Percentiles rank a stretch among this genome's conserved stretches.
phyloP scores from a whole-genome alignment of 2,113 vertebrate species.

The Pterocles burchelli region DNA sequence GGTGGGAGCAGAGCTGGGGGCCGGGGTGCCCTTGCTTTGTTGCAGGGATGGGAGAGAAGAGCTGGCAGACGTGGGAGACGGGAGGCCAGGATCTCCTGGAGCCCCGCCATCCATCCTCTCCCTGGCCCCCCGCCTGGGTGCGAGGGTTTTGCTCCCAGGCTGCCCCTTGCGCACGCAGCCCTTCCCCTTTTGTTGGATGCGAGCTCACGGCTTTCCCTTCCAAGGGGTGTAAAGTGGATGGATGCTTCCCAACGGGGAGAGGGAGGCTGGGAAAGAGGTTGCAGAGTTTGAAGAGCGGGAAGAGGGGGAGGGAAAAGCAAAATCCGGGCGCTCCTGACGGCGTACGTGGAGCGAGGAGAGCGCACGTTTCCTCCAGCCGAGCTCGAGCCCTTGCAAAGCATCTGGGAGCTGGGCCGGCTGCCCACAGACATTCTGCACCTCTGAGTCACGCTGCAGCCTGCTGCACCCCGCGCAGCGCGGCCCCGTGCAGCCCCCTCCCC shows the following conservation, averaged over 20 bases:
- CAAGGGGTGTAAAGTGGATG: neutral
- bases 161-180: neutral
- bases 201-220: neutral
- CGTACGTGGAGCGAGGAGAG: neutral
- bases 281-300: accelerated
- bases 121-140: neutral
- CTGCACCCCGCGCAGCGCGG: neutral
- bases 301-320: neutral
- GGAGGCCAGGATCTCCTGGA: neutral
- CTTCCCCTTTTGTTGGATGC: accelerated
- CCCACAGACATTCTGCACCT: conserved; percentile 63
- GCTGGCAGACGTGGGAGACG: neutral
- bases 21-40: neutral
- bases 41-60: neutral
- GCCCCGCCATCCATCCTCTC: neutral
- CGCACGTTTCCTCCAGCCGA: neutral
- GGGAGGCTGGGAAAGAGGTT: neutral
- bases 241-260: neutral
- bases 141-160: neutral
- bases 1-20: neutral
- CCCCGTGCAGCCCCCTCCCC: neutral
- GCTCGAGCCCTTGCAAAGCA: neutral
- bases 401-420: conserved; percentile 64
- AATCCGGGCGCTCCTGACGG: neutral
- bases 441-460: conserved; percentile 49